Conservation (phyloP, 35 echinoderm and acorn worm genomes). For the Acanthaster planci region DNA sequence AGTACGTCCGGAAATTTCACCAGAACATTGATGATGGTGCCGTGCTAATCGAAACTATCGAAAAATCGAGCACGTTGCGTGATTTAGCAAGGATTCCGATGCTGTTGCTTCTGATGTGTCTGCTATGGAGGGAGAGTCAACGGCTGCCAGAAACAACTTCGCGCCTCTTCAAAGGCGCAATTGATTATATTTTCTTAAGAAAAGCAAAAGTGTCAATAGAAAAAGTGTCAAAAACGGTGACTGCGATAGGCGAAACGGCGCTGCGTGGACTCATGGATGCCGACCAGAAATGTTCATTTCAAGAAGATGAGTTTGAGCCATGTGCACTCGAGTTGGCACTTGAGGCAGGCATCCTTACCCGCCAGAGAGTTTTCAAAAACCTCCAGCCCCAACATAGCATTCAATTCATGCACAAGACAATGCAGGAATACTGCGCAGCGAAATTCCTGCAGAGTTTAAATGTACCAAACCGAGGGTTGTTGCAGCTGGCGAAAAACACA, state of each 20-base stretch:
- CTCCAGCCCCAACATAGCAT: neutral
- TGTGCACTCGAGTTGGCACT: neutral
- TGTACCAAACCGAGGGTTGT: too few relatives aligned
- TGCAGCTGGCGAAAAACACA: too few relatives aligned
- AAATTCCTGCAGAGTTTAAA: slow-evolving; percentile 8
- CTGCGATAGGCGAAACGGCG: neutral
- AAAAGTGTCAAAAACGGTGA: neutral
- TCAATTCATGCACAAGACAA: slow-evolving; percentile 13
- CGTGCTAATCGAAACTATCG: neutral
- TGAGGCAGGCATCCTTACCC: neutral
- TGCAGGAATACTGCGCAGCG: slow-evolving; percentile 5
- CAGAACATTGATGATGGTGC: neutral
- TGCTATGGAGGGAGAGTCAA: neutral
- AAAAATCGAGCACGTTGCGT: neutral
- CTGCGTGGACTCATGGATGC: neutral
- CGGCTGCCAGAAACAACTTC: neutral
- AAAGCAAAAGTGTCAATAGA: neutral
- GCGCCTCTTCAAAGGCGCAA: neutral
- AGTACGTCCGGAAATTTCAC: neutral
- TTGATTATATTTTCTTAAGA: neutral
- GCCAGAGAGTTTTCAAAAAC: neutral
- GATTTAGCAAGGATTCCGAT: neutral
- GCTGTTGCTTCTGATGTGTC: neutral
- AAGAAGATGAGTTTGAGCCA: neutral
- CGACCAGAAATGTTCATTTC: neutral